phyloP scores from a whole-genome alignment of 2,888 invertebrate species.

The Eilema griseolum region DNA sequence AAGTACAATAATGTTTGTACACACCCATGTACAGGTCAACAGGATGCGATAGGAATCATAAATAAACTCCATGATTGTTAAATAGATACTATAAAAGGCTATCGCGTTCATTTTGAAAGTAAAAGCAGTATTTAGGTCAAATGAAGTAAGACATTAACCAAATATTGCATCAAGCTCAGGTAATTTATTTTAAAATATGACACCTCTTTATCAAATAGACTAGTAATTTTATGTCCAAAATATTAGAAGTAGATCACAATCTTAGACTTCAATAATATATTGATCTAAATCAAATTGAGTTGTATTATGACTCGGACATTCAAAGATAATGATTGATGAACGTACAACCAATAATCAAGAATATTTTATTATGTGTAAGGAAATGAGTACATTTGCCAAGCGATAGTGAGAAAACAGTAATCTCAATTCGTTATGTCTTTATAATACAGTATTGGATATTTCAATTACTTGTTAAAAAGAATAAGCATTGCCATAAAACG shows the following conservation, averaged over 20 bases:
- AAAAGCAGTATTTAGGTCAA: conserved; percentile 35
- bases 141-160: conserved; percentile 31
- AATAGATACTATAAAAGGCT: not conserved
- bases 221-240: conserved; percentile 44
- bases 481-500: too few species aligned
- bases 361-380: conserved; percentile 20
- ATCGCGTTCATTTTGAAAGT: conserved; percentile 29
- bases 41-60: conserved; percentile 5
- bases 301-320: conserved; percentile 18
- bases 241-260: conserved; percentile 51
- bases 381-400: conserved; percentile 22
- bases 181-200: conserved; percentile 41
- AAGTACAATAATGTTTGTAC: not conserved
- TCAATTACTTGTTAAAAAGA: not conserved
- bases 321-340: conserved; percentile 52
- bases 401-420: not conserved
- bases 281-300: conserved; percentile 32
- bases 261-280: conserved; percentile 43
- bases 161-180: conserved; percentile 16
- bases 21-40: not conserved
- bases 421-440: not conserved
- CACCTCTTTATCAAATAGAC: conserved; percentile 34
- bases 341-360: conserved; percentile 38
- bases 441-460: not conserved
- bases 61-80: not conserved